Evolutionary conservation across 2,113 vertebrate genomes (phyloP), one percentile per base, ranked within the genome.

Genomic region (Pica pica): DNA sequence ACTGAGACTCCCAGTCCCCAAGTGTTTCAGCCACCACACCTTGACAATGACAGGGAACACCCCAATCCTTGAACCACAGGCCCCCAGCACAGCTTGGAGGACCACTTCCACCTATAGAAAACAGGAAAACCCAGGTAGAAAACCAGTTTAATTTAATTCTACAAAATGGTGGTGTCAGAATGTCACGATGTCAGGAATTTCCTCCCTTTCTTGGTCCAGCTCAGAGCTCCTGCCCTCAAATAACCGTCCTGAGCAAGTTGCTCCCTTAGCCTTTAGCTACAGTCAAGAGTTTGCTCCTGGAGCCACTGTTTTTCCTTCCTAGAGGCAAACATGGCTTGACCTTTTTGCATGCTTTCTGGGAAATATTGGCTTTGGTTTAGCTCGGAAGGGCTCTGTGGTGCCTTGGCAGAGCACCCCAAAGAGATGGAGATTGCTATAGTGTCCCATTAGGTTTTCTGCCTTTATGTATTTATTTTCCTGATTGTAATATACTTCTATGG

Each of bases 1-100:
- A 27, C 23, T 0, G 0, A 63, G 44, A 30, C 19, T 49, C 52
- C 16, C 3, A 1, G 16, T 37, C 27, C 37, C 47, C 24, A 44
- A 33, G 12, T 24, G 12, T 42, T 83, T 37, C 39, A 37, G 31
- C 35, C 9, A 57, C 44, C 5, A 1, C 0, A 2, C 55, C 57
- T 74, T 70, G 59, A 42, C 23, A 17, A 20, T 20, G 30, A 55
- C 5, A 4, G 13, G 19, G 21, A 78, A 4, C 6, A 42, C 8
- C 26, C 16, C 26, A 57, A 10, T 19, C 31, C 55, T 53, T 2
- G 6, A 60, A 80, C 35, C 14, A 4, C 12, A n/a, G 46, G 22
- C 13, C 35, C 13, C 22, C n/a, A 39, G 33, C 30, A 70, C 33
- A 82, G 12, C n/a, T 60, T 4, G 0, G n/a, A 52, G 23, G 24